Evolutionary conservation across 2,113 vertebrate species (phyloP), one percentile per base, ranked within the genome.

Genomic region (Scomber scombrus): DNA sequence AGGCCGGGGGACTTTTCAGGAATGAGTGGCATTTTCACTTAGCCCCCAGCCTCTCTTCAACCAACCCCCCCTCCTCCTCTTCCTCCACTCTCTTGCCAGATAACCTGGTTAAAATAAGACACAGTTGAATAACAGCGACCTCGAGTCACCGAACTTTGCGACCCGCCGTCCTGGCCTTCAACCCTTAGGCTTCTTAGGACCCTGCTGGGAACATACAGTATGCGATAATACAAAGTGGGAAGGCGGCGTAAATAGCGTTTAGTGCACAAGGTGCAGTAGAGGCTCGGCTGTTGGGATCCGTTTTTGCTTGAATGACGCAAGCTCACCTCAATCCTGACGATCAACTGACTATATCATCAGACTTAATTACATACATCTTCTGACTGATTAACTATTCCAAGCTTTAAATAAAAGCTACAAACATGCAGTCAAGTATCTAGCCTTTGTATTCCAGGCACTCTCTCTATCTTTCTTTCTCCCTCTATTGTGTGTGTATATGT

Each of bases 11-110:
- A 97, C 95, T 97, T 96, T 95, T 96, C 94, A 96, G 95, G 96
- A 97, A 96, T 92, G 95, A 96, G 95, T 97, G 96, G 95, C 94
- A 96, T 96, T 96, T 94, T 97, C 96, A 96, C 96, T 96, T 96
- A 97, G 95, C 95, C 95, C 83, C 84, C 72, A 19, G 87, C 85
- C 78, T 85, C 88, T 85, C 94, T 94, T 3, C 23, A 26, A 26
- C 23, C 23, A 26, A 26, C 23, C 23, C 23, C 23, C 23, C 23
- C 23, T 26, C 23, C 23, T 26, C 23, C 23, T 26, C 23, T 3
- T 26, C 23, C 23, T 26, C 93, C 69, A 94, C 94, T 95, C 96
- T 94, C 92, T 94, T 93, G 95, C 94, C 94, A 96, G 96, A 96
- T 95, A 95, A 96, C 95, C 95, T 95, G 95, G 94, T 96, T 97